Conservation (phyloP, 2,113 vertebrate species). For the Myotis davidii region DNA sequence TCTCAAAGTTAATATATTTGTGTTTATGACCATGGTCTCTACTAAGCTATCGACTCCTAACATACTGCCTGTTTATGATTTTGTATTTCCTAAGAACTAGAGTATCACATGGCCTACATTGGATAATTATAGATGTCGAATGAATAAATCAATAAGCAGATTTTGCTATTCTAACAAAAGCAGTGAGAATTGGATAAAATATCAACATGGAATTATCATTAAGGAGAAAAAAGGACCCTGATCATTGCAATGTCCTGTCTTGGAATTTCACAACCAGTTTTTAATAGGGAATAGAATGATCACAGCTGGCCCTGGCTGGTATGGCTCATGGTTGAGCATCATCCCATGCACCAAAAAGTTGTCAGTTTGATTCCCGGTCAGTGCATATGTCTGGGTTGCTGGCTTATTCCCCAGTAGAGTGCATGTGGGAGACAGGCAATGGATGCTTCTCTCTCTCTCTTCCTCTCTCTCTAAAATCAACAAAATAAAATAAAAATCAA, state of each 20-base stretch:
- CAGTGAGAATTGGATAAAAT: not conserved
- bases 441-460: too few relatives aligned
- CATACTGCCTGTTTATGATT: not conserved
- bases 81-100: not conserved
- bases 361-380: too few relatives aligned
- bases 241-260: not conserved
- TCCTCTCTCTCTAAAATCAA: too few relatives aligned
- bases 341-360: too few relatives aligned
- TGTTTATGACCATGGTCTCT: not conserved
- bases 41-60: not conserved
- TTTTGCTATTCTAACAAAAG: not conserved
- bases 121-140: not conserved
- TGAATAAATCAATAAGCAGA: not conserved
- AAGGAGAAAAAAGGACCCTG: not conserved
- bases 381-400: too few relatives aligned
- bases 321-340: too few relatives aligned
- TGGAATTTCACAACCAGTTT: not conserved
- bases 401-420: too few relatives aligned
- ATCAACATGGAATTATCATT: not conserved
- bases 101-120: not conserved
- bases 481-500: too few relatives aligned
- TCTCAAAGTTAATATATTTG: not conserved
- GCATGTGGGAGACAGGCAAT: too few relatives aligned
- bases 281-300: not conserved
- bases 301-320: not conserved